Evolutionary conservation across 2,113 vertebrate species (phyloP).

Genomic region (Tupaia tana): DNA sequence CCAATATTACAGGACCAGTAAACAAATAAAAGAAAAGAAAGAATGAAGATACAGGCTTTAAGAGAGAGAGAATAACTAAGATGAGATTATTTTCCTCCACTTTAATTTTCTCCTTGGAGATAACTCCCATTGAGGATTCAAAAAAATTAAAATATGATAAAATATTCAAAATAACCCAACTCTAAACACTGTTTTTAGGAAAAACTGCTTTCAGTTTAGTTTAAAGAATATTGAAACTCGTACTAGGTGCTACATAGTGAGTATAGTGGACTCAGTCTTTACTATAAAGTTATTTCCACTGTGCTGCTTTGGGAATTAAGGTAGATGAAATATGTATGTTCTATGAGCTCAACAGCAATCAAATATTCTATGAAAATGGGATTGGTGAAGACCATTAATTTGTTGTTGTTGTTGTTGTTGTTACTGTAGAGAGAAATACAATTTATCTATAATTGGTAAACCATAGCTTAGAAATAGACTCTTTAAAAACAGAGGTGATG

Average conservation of each 20-base stretch:
- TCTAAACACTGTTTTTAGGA: neutral
- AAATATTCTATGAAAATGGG: neutral
- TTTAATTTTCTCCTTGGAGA: neutral
- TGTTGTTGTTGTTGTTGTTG: neutral
- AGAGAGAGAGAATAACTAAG: neutral
- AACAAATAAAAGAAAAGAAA: neutral
- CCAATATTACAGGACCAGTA: neutral
- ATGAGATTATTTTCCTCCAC: neutral
- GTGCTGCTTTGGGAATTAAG: neutral
- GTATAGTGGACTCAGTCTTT: neutral
- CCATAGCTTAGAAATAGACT: neutral
- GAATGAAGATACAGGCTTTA: neutral
- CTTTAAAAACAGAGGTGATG: neutral
- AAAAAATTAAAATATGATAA: neutral
- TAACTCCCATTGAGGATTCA: neutral
- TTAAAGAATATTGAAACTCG: neutral
- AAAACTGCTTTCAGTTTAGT: neutral
- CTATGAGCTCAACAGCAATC: neutral
- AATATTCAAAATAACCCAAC: neutral
- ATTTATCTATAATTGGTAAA: neutral
- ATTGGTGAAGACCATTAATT: neutral
- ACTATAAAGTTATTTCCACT: fast-evolving
- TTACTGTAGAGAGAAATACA: neutral
- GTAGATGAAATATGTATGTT: neutral
- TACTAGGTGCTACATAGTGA: neutral